Conservation (phyloP, 2,113 vertebrate genomes). For the Noctilio leporinus region DNA sequence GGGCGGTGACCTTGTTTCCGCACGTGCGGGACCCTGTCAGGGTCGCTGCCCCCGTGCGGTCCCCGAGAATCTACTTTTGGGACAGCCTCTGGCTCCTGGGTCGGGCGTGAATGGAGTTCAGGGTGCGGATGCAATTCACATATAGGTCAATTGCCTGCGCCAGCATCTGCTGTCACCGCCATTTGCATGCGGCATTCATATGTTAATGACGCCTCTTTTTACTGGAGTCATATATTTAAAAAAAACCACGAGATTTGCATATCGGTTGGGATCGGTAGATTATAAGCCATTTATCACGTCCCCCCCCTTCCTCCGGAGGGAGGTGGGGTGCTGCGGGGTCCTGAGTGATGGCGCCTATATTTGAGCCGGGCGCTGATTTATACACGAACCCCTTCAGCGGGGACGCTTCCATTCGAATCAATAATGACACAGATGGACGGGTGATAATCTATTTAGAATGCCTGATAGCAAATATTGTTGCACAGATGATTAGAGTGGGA, state of each 20-base stretch:
- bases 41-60: conserved; percentile 85
- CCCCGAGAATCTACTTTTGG: conserved; percentile 87
- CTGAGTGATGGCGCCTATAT: conserved; percentile 89
- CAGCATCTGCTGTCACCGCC: conserved; percentile 98
- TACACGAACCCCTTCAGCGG: conserved; percentile 91
- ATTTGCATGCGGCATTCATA: conserved; percentile 99
- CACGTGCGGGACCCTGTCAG: conserved; percentile 84
- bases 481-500: conserved; percentile 98
- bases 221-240: conserved; percentile 92
- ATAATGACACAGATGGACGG: conserved; percentile 99
- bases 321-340: conserved; percentile 81
- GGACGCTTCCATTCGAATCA: conserved; percentile 98
- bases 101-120: conserved; percentile 94
- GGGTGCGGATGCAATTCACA: conserved; percentile 99
- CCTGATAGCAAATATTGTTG: conserved; percentile 99
- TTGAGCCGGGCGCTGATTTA: conserved; percentile 91
- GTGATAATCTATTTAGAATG: conserved; percentile 99
- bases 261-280: conserved; percentile 91
- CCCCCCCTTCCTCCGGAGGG: conserved; percentile 77
- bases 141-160: conserved; percentile 99
- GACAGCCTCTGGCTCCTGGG: conserved; percentile 88
- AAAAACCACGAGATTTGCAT: conserved; percentile 96
- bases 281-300: conserved; percentile 95
- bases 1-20: conserved; percentile 87
- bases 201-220: conserved; percentile 99